phyloP scores from a whole-genome alignment of 1,140 invertebrate species.

The Lucilia cuprina region DNA sequence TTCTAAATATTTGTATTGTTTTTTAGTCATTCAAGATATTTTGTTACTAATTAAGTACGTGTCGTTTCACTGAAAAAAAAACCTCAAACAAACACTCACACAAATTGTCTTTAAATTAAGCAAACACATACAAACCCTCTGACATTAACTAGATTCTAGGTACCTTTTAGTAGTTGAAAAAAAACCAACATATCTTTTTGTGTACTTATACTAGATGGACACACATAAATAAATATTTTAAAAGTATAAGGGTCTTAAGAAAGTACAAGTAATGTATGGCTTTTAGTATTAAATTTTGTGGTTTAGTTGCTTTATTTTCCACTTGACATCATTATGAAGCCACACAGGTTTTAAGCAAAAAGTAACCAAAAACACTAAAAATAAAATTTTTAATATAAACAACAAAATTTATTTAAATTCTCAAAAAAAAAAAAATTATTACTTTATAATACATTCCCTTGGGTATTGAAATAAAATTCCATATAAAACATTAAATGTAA shows the following conservation, averaged over 20 bases:
- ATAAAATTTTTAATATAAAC: background rate
- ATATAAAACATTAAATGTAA: background rate
- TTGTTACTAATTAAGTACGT: constrained; percentile 17
- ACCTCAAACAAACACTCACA: background rate
- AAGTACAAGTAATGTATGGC: constrained; percentile 17
- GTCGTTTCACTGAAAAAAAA: background rate
- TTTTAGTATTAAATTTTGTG: constrained; percentile 18
- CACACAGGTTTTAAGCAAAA: background rate
- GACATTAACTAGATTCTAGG: too few species aligned
- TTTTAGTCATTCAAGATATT: constrained; percentile 12
- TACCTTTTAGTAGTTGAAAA: too few species aligned
- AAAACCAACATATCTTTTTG: too few species aligned
- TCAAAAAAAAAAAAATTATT: background rate
- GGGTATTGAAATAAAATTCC: background rate
- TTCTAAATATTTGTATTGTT: background rate
- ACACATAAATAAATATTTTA: background rate
- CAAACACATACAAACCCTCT: background rate
- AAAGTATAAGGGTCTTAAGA: background rate
- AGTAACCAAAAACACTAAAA: background rate
- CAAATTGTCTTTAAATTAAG: constrained; percentile 1
- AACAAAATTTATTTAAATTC: background rate
- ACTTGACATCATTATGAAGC: constrained; percentile 11
- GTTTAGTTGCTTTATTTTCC: constrained; percentile 7
- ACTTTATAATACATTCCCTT: background rate
- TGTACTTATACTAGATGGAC: too few species aligned